Evolutionary conservation across 2,797 vertebrate species (phyloP).

Genomic region (Glyptemys insculpta): DNA sequence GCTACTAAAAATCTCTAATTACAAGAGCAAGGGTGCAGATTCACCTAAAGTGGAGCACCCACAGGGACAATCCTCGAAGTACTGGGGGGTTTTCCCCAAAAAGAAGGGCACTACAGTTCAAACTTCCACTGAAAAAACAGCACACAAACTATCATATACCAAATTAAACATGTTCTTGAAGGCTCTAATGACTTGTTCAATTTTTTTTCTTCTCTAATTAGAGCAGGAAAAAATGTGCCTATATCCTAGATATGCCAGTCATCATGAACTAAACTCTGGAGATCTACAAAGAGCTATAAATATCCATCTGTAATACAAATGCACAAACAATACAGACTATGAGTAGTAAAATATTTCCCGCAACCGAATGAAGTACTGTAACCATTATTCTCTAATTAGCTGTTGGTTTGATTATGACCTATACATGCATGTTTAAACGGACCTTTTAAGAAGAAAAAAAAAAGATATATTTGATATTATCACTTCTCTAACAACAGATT

Average conservation of each 20-base stretch:
- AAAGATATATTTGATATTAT: no score
- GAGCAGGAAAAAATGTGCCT: not conserved
- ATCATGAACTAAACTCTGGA: not conserved
- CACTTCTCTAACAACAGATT: no score
- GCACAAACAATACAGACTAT: not conserved
- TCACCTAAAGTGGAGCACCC: no score
- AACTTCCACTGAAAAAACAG: not conserved
- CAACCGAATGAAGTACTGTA: not conserved
- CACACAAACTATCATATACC: not conserved
- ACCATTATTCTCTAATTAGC: not conserved
- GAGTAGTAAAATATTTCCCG: not conserved
- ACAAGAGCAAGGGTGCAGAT: no score
- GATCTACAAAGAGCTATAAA: not conserved
- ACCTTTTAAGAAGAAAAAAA: not conserved
- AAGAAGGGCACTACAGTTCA: not conserved
- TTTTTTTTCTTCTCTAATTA: not conserved
- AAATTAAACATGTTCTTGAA: not conserved
- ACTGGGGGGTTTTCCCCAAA: conserved; percentile 10
- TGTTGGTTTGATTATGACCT: not conserved
- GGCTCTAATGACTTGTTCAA: not conserved
- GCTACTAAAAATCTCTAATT: no score
- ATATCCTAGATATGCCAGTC: not conserved
- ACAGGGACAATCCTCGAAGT: not conserved
- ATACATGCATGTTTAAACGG: not conserved
- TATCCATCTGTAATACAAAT: not conserved